Evolutionary conservation across 2,113 vertebrate genomes (phyloP), one percentile per base, ranked within the genome.

Genomic region (Dermatemys mawii): DNA sequence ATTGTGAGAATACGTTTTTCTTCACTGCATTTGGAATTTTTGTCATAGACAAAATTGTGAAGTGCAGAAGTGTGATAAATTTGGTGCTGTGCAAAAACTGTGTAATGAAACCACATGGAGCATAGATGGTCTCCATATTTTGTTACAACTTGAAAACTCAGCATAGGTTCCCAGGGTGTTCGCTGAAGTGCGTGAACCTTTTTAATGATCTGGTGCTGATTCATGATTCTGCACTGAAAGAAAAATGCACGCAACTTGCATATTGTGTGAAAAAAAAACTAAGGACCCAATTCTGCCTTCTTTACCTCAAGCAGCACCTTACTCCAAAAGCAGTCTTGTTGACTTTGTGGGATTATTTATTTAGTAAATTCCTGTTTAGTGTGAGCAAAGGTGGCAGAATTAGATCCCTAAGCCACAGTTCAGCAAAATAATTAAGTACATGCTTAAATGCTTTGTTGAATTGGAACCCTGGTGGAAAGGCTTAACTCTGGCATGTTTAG

Each of bases 191-290:
- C 44, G 32, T 14, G 41, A 81, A 84, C 5, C 21, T 19, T 3
- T 29, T 16, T 41, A 83, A 19, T 50, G 16, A 81, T 73, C 38
- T 55, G 70, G 2, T 78, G 48, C 44, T 82, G 70, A 84, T 48
- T 80, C 78, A 17, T 0, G 2, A 70, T 79, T 86, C 85, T 83
- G 26, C 78, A 89, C 0, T 60, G 48, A 89, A 76, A 70, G n/a
- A 70, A 10, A 10, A 75, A 96, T 81, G 1, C 10, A 24, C 17
- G 29, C 89, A 89, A 92, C 2, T 38, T 5, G 38, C 38, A 27
- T 82, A 78, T 27, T 76, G 6, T 26, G 29, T 19, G 29, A 89
- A 90, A 89, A 73, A 73, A 44, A 86, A 96, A 93, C 78, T 87
- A 46, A 63, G 46, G 46, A 9, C 78, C 32, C 8, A 73, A 48